Base-by-base conservation (phyloP, 2,888 invertebrate species). In the Molanna angustata region DNA sequence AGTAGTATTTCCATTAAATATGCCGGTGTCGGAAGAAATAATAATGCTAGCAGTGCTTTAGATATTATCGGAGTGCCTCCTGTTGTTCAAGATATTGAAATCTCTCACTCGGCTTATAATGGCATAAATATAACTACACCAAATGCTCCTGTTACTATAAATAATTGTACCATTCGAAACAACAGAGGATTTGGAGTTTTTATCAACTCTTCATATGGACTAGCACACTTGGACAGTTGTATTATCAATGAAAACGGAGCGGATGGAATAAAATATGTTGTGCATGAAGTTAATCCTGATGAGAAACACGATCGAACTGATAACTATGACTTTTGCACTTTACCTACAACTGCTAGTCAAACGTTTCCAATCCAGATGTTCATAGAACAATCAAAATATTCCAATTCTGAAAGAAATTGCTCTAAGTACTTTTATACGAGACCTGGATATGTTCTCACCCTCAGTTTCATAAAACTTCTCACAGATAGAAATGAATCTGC, bases 21-120 rank as follows among this genome's bases (percentile, higher is more conserved):
- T 67, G 97, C 95, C 2, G 96, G 96, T 14, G 83, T 86, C 44
- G 93, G 92, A 20, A 75, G 85, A 60, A 83, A 84, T 51, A 88
- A 87, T 64, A 88, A 87, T 63, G 83, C 87, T 2, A 86, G 86
- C 11, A 88, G 94, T 58, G 93, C 94, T 2, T 70, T 97, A 63
- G 88, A 93, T 66, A 81, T 91, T n/a, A 81, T 86, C 61, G 95
- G 95, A 17, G 85, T 91, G 21, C 94, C 97, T 1, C 99, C 99
- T 0, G 76, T 85, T 46, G 85, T 98, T 80, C 83, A 88, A 62
- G 83, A 90, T 62, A 79, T 97, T 53, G 85, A 88, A 60, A 83
- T 99, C 61, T 79, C 85, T 37, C 84, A 90, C 68, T 93, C 94
- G 7, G 96, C 96, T 1, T 94, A 89, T 67, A 95, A 95, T 65